Evolutionary conservation across 2,113 vertebrate species (phyloP), one percentile per base, ranked within the genome.

Genomic region (Alethe castanea): DNA sequence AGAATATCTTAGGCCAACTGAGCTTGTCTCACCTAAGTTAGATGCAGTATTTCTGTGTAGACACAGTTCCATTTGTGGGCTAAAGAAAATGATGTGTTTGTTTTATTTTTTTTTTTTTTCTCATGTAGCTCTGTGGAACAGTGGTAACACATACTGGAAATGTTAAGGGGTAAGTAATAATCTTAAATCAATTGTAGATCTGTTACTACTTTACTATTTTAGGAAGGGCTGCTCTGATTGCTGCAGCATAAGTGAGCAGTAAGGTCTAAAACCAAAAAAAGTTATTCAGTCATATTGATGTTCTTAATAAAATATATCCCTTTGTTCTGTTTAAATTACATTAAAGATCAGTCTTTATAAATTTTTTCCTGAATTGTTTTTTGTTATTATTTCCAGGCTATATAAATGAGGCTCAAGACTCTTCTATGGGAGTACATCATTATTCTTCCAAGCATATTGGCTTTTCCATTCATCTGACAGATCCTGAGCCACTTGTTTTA

Each of bases 131-230:
- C 97, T 96, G 94, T 98, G 82, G 91, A 97, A 96, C 98, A 97
- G 97, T 98, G 98, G 98, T 98, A 97, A 88, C 69, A 44, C n/a
- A 48, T 80, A 96, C 65, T 98, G 97, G 97, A 97, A 86, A 70
- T 60, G 31, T 61, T 54, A 85, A 91, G 79, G 82, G 94, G 98
- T 98, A 96, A 98, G 97, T 92, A 65, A 47, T 20, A 69, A 60
- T 4, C 28, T 93, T 6, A 60, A 67, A 25, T 59, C 36, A 54
- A 11, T 47, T 86, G 62, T 65, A 60, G 33, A 42, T 62, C 35
- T 86, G 1, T 56, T 60, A 17, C 29, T 71, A 16, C 25, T 61
- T 80, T 11, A 42, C 5, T 60, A 0, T 50, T 93, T 57, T 73
- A 66, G 60, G 81, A 81, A 47, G 42, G 14, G 12, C 35, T 79